phyloP scores from a whole-genome alignment of 2,888 invertebrate species.

The Marasmarcha lunaedactyla region DNA sequence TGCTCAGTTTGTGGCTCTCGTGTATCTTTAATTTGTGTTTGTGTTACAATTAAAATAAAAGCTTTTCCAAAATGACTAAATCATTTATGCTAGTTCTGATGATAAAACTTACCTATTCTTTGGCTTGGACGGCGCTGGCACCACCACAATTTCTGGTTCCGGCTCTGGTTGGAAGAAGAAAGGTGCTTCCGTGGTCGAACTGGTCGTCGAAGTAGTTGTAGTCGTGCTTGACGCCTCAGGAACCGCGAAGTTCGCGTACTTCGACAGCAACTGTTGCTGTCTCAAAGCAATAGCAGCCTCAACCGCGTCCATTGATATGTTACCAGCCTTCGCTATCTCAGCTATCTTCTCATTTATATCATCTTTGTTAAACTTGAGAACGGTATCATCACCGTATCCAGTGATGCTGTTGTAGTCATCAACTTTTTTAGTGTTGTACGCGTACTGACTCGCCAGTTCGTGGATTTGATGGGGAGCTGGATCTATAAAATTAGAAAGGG shows the following conservation, averaged over 20 bases:
- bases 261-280: slow-evolving; percentile 76
- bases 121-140: slow-evolving; percentile 38
- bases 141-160: slow-evolving; percentile 46
- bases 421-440: slow-evolving; percentile 55
- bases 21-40: no score
- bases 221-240: slow-evolving; percentile 60
- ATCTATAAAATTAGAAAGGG: slow-evolving; percentile 64
- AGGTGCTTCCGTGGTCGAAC: slow-evolving; percentile 32
- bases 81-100: no score
- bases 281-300: slow-evolving; percentile 79
- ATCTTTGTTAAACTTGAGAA: slow-evolving; percentile 49
- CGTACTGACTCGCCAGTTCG: slow-evolving; percentile 39
- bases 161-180: slow-evolving; percentile 42
- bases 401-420: slow-evolving; percentile 61
- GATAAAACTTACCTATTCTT: slow-evolving; percentile 28
- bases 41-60: no score
- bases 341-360: slow-evolving; percentile 59
- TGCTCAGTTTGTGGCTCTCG: no score
- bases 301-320: slow-evolving; percentile 82
- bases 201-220: slow-evolving; percentile 26
- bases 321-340: slow-evolving; percentile 76
- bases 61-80: no score
- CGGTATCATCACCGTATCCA: slow-evolving; percentile 55
- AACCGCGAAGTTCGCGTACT: slow-evolving; percentile 60
- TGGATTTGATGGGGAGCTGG: slow-evolving; percentile 57